Evolutionary conservation across 1,140 invertebrate genomes (phyloP).

Genomic region (Pachypeltis micranthus): DNA sequence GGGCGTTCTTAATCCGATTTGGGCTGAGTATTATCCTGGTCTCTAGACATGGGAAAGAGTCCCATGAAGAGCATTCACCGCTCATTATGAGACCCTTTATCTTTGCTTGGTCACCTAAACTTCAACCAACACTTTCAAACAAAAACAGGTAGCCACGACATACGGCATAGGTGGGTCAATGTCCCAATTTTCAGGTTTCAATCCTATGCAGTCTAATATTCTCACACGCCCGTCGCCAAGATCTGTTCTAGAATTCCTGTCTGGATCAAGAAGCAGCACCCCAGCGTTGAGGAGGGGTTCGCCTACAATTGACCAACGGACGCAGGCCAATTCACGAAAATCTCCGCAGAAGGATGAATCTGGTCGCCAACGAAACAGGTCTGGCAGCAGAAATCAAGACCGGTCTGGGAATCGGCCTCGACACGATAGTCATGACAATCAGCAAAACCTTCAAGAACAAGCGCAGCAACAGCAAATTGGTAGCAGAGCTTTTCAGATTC

Average conservation of each 20-base stretch:
- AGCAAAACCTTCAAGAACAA: slow-evolving; percentile 19
- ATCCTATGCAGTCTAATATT: slow-evolving; percentile 17
- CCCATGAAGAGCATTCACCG: too few species aligned
- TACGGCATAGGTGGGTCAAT: background rate
- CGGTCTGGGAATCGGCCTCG: background rate
- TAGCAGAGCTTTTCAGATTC: too few species aligned
- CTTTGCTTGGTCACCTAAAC: too few species aligned
- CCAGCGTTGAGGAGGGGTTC: slow-evolving; percentile 61
- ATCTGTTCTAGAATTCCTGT: slow-evolving; percentile 59
- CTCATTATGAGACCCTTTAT: too few species aligned
- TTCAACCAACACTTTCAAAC: too few species aligned
- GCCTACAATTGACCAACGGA: slow-evolving; percentile 69
- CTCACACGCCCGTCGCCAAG: slow-evolving; percentile 3
- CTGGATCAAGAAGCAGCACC: slow-evolving; percentile 59
- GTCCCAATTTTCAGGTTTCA: slow-evolving; percentile 8
- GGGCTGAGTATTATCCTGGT: too few species aligned
- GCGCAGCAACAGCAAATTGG: slow-evolving; percentile 18
- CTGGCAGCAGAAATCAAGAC: background rate
- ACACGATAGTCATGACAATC: background rate
- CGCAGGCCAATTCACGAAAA: slow-evolving; percentile 44
- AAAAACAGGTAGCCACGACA: too few species aligned
- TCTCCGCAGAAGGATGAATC: slow-evolving; percentile 19
- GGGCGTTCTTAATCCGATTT: too few species aligned
- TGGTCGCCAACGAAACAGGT: background rate
- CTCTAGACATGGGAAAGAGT: too few species aligned